Evolutionary conservation across 2,888 invertebrate species (phyloP).

Genomic region (Apoda limacodes): DNA sequence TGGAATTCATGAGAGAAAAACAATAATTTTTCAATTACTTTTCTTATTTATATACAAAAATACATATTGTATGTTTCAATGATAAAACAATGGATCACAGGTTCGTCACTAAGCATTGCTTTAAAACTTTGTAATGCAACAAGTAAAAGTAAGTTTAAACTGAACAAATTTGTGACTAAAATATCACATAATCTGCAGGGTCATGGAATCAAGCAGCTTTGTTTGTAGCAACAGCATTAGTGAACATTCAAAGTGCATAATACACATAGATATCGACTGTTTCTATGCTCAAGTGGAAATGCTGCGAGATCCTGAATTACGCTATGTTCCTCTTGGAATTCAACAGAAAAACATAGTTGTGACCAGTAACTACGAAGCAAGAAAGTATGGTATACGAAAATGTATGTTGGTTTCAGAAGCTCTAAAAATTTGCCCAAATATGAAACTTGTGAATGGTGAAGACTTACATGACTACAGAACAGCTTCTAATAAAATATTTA

Average conservation of each 20-base stretch:
- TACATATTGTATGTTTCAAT: conserved; percentile 42
- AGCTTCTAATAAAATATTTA: conserved; percentile 81
- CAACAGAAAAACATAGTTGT: conserved; percentile 88
- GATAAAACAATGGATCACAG: conserved; percentile 54
- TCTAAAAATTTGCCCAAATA: conserved; percentile 76
- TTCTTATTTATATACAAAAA: conserved; percentile 37
- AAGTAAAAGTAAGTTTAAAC: conserved; percentile 54
- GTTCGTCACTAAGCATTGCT: conserved; percentile 38
- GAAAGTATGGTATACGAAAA: conserved; percentile 81
- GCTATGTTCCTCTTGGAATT: conserved; percentile 78
- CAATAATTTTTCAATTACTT: conserved; percentile 35
- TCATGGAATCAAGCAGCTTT: conserved; percentile 61
- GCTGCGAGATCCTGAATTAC: conserved; percentile 75
- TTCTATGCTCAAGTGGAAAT: conserved; percentile 91
- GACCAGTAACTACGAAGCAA: conserved; percentile 86
- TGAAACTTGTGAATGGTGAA: conserved; percentile 84
- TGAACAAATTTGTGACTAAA: conserved; percentile 50
- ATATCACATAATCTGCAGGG: conserved; percentile 46
- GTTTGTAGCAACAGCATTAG: conserved; percentile 41
- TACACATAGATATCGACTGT: conserved; percentile 86
- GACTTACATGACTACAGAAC: conserved; percentile 84
- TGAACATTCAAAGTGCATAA: conserved; percentile 76
- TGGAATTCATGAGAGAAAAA: conserved; percentile 62
- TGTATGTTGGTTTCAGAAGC: conserved; percentile 84
- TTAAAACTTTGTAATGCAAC: conserved; percentile 42